Evolutionary conservation across 2,888 invertebrate species (phyloP).

Genomic region (Muscina levida): DNA sequence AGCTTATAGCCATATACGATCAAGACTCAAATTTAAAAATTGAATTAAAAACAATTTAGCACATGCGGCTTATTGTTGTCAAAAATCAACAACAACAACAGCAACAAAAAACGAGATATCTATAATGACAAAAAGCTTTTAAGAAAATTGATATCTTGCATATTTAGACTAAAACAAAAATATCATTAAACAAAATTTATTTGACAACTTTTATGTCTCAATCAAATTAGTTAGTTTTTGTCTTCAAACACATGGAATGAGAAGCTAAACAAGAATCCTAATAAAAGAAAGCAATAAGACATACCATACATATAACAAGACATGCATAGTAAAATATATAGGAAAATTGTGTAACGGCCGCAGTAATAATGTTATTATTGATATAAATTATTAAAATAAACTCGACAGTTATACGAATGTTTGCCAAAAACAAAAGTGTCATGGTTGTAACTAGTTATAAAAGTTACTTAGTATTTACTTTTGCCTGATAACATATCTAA

Average conservation of each 20-base stretch:
- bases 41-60: too few relatives aligned
- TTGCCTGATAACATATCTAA: too few relatives aligned
- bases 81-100: too few relatives aligned
- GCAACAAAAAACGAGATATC: slow-evolving; percentile 29
- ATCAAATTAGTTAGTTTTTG: slow-evolving; percentile 59
- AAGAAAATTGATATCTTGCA: slow-evolving; percentile 54
- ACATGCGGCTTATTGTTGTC: too few relatives aligned
- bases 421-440: neutral
- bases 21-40: too few relatives aligned
- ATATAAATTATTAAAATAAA: slow-evolving; percentile 65
- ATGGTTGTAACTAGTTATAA: neutral
- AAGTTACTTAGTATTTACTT: neutral
- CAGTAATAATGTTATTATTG: slow-evolving; percentile 57
- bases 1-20: too few relatives aligned
- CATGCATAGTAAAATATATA: slow-evolving; percentile 5
- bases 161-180: slow-evolving; percentile 12
- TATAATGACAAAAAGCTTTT: slow-evolving; percentile 60
- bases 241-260: slow-evolving; percentile 32
- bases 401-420: slow-evolving; percentile 41
- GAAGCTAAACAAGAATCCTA: slow-evolving; percentile 31
- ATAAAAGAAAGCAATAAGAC: slow-evolving; percentile 44
- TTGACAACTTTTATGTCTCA: slow-evolving; percentile 61
- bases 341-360: slow-evolving; percentile 14
- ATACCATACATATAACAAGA: slow-evolving; percentile 50
- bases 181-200: slow-evolving; percentile 33